A percentile compares a stretch with the other conserved stretches of the same genome.
Evolutionary conservation across 2,797 vertebrate genomes (phyloP).

Genomic region (Halcyon badia): DNA sequence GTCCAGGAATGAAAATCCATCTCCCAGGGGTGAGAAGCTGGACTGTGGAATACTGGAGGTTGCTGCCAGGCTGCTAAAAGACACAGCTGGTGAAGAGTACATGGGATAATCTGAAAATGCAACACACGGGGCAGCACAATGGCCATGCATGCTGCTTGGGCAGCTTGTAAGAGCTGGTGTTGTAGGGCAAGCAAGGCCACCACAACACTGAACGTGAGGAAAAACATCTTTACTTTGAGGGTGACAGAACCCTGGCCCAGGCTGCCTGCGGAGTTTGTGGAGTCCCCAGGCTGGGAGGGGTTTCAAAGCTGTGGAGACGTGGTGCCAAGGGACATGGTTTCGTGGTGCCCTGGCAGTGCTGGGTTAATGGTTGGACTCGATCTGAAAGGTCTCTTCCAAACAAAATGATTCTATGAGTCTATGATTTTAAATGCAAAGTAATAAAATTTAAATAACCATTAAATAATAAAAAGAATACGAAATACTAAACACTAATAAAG

Average conservation of each 20-base stretch:
- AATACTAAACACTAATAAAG: not conserved
- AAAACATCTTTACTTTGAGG: not conserved
- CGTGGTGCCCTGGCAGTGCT: not conserved
- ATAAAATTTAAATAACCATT: no score
- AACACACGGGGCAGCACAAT: fast-evolving
- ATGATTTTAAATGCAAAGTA: not conserved
- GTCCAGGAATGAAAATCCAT: not conserved
- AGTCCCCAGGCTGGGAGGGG: not conserved
- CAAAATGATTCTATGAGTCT: not conserved
- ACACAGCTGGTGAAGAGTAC: not conserved
- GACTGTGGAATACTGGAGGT: not conserved
- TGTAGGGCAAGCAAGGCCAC: no score
- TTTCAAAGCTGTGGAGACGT: not conserved
- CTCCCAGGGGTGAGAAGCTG: not conserved
- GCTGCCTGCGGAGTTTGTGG: not conserved
- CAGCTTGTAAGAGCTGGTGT: no score
- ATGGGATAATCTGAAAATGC: fast-evolving
- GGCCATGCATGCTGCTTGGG: fast-evolving
- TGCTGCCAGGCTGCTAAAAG: not conserved
- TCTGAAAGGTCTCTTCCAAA: no score
- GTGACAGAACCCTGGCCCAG: not conserved
- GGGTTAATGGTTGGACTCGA: not conserved
- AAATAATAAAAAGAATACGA: no score
- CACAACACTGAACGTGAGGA: no score
- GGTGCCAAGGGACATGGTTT: not conserved